phyloP scores from a whole-genome alignment of 2,113 vertebrate genomes.

The Gobio gobio region DNA sequence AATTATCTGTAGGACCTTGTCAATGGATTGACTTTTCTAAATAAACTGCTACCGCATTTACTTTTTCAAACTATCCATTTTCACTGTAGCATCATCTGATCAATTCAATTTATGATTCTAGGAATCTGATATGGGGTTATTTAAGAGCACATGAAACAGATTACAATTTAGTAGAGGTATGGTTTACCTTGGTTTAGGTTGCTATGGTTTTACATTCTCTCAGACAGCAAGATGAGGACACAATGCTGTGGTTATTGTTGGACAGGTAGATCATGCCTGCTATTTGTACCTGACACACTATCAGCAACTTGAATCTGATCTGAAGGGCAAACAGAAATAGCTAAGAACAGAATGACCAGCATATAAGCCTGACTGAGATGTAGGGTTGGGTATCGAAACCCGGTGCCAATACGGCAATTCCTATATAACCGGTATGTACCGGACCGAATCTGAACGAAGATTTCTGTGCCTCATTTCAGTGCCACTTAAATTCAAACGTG shows the following conservation, averaged over 20 bases:
- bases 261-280: slow-evolving; percentile 37
- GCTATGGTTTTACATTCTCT: not conserved
- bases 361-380: not conserved
- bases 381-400: no score
- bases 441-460: no score
- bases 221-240: slow-evolving; percentile 34
- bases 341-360: not conserved
- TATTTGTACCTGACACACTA: slow-evolving; percentile 48
- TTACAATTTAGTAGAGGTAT: not conserved
- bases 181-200: not conserved
- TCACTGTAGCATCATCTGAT: not conserved
- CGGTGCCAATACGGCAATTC: no score
- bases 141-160: not conserved
- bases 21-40: not conserved
- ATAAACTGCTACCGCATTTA: not conserved
- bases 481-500: no score
- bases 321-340: slow-evolving; percentile 62
- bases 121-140: not conserved
- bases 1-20: not conserved
- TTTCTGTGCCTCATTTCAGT: no score
- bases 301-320: slow-evolving; percentile 58
- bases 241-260: slow-evolving; percentile 40
- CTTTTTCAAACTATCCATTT: not conserved
- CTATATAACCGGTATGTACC: no score
- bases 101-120: not conserved